Conservation (phyloP, 2,113 vertebrate species). For the Sisor rabdophorus region DNA sequence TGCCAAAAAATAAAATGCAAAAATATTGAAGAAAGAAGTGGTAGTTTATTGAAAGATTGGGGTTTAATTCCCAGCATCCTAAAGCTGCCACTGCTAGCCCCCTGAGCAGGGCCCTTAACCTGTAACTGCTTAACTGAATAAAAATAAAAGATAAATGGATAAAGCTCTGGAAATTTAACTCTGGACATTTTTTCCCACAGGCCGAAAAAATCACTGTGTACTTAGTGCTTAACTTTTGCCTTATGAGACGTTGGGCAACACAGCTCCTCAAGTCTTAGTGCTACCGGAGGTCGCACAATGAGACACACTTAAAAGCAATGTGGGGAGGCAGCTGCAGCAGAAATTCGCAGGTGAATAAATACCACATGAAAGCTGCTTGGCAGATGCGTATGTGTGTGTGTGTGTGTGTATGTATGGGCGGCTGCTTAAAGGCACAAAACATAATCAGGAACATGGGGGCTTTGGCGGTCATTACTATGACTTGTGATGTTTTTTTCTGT, state of each 20-base stretch:
- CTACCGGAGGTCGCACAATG: conserved; percentile 37
- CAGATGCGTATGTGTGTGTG: conserved; percentile 19
- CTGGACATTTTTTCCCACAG: conserved; percentile 20
- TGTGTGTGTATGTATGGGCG: conserved; percentile 2
- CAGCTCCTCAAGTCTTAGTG: conserved; percentile 25
- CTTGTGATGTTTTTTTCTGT: conserved; percentile 40
- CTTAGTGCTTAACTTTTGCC: conserved; percentile 15
- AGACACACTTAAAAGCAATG: conserved; percentile 49
- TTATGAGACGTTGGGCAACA: conserved; percentile 46
- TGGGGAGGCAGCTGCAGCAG: conserved; percentile 38
- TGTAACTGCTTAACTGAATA: too few species aligned
- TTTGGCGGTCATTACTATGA: conserved; percentile 8
- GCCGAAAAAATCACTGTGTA: conserved; percentile 34
- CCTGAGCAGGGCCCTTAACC: too few species aligned
- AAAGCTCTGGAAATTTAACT: not conserved
- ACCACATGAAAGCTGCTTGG: conserved; percentile 24
- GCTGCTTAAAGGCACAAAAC: conserved; percentile 19
- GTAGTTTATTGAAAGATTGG: too few species aligned
- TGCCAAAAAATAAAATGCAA: too few species aligned
- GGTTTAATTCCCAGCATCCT: too few species aligned
- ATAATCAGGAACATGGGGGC: conserved; percentile 39
- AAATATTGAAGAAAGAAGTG: too few species aligned
- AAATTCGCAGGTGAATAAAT: conserved; percentile 50
- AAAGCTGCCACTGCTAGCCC: too few species aligned
- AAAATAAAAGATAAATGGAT: too few species aligned